Percentiles rank a stretch among this genome's conserved stretches.
These are phyloP conservation scores for Stratiolaelaps scimitus DNA, from an alignment of 1,140 invertebrate genomes.

Conservation along the genomic window DNA sequence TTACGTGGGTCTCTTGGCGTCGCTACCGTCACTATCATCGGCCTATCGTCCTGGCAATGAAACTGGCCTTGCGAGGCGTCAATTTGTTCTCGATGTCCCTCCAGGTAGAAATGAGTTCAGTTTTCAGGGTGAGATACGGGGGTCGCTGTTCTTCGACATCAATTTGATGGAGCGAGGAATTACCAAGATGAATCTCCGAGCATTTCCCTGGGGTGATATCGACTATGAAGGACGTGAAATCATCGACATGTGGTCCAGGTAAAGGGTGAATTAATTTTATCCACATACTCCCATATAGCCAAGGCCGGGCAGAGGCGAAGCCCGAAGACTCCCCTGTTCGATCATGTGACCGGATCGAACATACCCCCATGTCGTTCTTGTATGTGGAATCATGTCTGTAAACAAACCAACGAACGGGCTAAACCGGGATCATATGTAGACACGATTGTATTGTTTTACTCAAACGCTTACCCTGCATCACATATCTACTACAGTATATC, in stretches of 20 bases:
- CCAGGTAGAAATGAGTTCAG: background rate
- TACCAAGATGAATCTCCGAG: background rate
- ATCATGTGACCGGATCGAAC: too few relatives aligned
- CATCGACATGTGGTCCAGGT: constrained; percentile 26
- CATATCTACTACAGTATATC: too few relatives aligned
- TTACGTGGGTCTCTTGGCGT: too few relatives aligned
- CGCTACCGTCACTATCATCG: too few relatives aligned
- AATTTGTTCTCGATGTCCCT: background rate
- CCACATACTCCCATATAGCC: too few relatives aligned
- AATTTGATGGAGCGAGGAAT: constrained; percentile 6
- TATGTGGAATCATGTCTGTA: too few relatives aligned
- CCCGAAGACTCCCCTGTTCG: too few relatives aligned
- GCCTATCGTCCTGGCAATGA: constrained; percentile 19
- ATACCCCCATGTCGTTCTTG: too few relatives aligned
- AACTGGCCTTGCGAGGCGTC: background rate
- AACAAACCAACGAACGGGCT: too few relatives aligned
- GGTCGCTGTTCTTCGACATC: constrained; percentile 16
- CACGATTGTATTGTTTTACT: too few relatives aligned
- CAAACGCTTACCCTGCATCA: too few relatives aligned
- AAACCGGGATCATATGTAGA: too few relatives aligned
- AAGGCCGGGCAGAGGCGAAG: background rate
- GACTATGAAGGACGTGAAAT: constrained; percentile 18
- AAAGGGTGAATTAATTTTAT: background rate
- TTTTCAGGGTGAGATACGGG: background rate
- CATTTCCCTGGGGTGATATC: constrained; percentile 19